Conservation (phyloP, 2,888 invertebrate genomes). For the Calliopum simillimum region DNA sequence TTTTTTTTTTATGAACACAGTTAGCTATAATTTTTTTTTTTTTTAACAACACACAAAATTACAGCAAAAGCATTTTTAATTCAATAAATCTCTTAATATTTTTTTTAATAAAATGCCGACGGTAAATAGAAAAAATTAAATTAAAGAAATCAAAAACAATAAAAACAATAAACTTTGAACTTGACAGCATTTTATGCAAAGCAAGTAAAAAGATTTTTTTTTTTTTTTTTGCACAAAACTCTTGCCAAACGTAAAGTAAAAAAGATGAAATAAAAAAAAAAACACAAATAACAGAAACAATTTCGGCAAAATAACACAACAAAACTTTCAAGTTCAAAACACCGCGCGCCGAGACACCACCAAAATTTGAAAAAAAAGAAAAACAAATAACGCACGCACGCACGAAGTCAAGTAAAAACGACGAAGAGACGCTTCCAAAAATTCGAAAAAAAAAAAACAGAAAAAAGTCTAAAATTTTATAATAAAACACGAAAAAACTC, state of each 20-base stretch:
- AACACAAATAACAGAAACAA: background rate
- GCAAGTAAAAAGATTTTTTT: background rate
- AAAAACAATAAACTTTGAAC: slow-evolving; percentile 29
- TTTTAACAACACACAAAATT: background rate
- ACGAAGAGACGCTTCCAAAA: background rate
- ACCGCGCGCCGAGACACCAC: slow-evolving; percentile 3
- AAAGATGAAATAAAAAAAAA: background rate
- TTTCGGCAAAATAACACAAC: background rate
- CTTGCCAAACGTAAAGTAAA: background rate
- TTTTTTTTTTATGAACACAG: background rate
- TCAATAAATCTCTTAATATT: too few relatives aligned
- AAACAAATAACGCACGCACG: slow-evolving; percentile 4
- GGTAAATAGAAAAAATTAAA: background rate
- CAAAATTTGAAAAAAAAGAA: slow-evolving; percentile 3
- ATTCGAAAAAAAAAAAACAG: background rate
- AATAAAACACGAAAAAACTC: background rate
- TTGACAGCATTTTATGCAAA: slow-evolving; percentile 6
- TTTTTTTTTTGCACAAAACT: slow-evolving; percentile 21
- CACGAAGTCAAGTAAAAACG: background rate
- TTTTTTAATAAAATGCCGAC: background rate
- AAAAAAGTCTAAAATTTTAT: background rate
- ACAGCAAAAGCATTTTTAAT: too few relatives aligned
- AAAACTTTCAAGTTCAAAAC: slow-evolving; percentile 29
- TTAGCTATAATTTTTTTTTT: background rate
- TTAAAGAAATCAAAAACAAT: slow-evolving; percentile 7